Conservation (phyloP, 2,797 vertebrate genomes). For the Babyrousa celebensis region DNA sequence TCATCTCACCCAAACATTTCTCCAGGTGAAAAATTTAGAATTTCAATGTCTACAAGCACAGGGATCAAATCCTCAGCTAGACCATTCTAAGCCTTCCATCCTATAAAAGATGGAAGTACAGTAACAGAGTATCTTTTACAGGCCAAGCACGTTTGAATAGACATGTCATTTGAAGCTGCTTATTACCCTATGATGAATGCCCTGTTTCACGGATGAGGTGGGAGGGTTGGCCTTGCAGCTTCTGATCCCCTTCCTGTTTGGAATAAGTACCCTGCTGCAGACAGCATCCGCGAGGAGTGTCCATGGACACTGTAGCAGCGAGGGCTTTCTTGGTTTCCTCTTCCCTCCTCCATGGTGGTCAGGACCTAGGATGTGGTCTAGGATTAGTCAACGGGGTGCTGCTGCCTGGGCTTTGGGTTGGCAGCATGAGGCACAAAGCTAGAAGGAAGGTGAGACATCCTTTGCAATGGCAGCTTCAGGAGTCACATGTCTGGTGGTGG, state of each 20-base stretch:
- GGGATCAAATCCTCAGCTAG: slow-evolving; percentile 59
- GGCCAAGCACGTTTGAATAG: slow-evolving; percentile 56
- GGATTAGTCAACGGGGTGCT: neutral
- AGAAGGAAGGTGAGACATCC: neutral
- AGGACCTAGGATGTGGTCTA: neutral
- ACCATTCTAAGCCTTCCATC: slow-evolving; percentile 51
- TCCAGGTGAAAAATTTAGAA: slow-evolving; percentile 69
- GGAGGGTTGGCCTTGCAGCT: neutral
- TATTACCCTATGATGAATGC: neutral
- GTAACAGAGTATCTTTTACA: slow-evolving; percentile 43
- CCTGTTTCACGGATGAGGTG: slow-evolving; percentile 20
- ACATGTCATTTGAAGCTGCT: neutral
- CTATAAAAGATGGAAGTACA: slow-evolving; percentile 71
- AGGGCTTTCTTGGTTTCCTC: neutral
- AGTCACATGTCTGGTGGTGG: neutral
- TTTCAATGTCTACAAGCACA: slow-evolving; percentile 50
- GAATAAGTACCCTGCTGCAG: neutral
- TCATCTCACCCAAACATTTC: slow-evolving; percentile 45
- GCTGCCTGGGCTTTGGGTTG: neutral
- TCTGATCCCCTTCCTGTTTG: slow-evolving; percentile 2
- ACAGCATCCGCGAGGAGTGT: neutral
- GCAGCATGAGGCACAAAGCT: neutral
- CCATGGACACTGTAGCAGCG: accelerated
- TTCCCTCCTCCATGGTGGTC: neutral
- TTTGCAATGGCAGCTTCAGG: neutral